Percentiles rank a stretch among this genome's conserved stretches.
These are phyloP conservation scores for Poeciliopsis paucimaculata DNA, from an alignment of 2,797 vertebrate genomes.

Conservation along the genomic window DNA sequence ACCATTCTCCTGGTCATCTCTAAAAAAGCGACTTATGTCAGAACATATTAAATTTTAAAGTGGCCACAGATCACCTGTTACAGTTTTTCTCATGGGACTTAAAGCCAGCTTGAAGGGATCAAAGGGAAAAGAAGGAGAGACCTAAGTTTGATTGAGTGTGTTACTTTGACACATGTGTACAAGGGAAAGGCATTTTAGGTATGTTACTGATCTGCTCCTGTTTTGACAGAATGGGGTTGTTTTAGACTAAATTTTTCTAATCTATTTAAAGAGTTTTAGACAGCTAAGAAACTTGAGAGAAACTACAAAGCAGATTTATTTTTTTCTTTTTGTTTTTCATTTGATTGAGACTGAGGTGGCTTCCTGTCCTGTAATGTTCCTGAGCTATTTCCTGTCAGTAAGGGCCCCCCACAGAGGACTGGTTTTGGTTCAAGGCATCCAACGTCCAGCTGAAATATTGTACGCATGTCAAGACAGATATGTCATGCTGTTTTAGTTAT, in stretches of 20 bases:
- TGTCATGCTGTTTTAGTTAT: conserved; percentile 41
- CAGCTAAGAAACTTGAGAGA: conserved; percentile 64
- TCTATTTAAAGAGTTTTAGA: conserved; percentile 74
- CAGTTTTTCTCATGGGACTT: conserved; percentile 67
- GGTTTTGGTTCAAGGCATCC: conserved; percentile 63
- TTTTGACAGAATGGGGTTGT: conserved; percentile 79
- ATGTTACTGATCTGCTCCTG: conserved; percentile 72
- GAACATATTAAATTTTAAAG: conserved; percentile 50
- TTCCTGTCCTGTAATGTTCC: conserved; percentile 71
- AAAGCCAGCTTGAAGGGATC: conserved; percentile 56
- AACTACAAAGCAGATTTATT: conserved; percentile 56
- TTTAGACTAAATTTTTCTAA: conserved; percentile 75
- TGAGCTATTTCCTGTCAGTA: conserved; percentile 70
- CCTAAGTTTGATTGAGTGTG: conserved; percentile 68
- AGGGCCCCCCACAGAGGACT: conserved; percentile 62
- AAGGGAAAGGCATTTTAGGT: conserved; percentile 75
- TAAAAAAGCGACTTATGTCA: conserved; percentile 58
- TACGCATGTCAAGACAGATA: conserved; percentile 63
- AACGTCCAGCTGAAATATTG: conserved; percentile 65
- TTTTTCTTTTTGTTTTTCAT: conserved; percentile 23
- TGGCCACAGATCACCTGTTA: conserved; percentile 69
- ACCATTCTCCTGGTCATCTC: conserved; percentile 28
- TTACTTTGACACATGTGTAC: conserved; percentile 75
- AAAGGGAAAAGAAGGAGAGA: conserved; percentile 61
- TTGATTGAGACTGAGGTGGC: conserved; percentile 71